Evolutionary conservation across 2,113 vertebrate genomes (phyloP).

Genomic region (Datnioides undecimradiatus): DNA sequence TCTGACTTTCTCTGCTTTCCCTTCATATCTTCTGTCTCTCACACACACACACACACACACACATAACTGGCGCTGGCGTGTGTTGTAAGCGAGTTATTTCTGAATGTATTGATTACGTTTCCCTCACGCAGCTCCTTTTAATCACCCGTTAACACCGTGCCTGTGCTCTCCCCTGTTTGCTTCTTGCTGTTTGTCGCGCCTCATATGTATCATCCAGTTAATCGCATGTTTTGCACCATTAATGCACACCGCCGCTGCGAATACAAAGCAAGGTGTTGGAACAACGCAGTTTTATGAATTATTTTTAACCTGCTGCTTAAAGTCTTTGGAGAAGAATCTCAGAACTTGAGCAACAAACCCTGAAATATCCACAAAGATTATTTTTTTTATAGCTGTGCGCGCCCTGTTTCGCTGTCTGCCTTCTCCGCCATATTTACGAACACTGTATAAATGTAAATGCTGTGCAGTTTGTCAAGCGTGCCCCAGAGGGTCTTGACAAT

Average conservation of each 20-base stretch:
- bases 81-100: background rate
- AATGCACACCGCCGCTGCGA: background rate
- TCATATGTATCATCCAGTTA: background rate
- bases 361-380: slow-evolving; percentile 32
- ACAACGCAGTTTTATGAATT: background rate
- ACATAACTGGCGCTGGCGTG: background rate
- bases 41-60: background rate
- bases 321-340: background rate
- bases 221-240: background rate
- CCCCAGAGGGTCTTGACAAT: slow-evolving; percentile 25
- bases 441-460: slow-evolving; percentile 17
- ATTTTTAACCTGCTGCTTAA: slow-evolving; percentile 5
- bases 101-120: background rate
- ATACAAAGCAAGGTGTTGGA: too few relatives aligned
- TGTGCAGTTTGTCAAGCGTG: slow-evolving; percentile 35
- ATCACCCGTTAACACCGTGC: background rate
- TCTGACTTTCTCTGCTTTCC: background rate
- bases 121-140: background rate
- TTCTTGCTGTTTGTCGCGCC: background rate
- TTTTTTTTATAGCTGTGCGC: slow-evolving; percentile 25
- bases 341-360: slow-evolving; percentile 1
- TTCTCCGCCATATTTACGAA: slow-evolving; percentile 43
- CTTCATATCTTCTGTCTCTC: background rate
- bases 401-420: slow-evolving; percentile 1
- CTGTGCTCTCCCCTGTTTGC: background rate